Evolutionary conservation across 2,888 invertebrate species (phyloP).

Genomic region (Nemapogon koenigi): DNA sequence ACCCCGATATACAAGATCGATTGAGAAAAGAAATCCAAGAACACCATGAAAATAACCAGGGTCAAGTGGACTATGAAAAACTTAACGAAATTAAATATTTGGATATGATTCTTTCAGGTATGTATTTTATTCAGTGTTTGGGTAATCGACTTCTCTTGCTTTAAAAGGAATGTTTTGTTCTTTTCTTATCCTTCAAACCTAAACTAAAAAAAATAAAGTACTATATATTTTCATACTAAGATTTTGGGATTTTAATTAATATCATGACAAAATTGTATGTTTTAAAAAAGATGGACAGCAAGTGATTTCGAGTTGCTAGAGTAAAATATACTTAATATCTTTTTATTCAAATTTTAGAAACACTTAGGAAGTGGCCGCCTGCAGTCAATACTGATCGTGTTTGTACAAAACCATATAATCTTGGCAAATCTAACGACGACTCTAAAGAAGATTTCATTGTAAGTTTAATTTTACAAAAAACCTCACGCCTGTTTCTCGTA

Average conservation of each 20-base stretch:
- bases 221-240: too few species aligned
- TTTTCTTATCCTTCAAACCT: too few species aligned
- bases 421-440: background rate
- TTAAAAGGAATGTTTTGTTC: background rate
- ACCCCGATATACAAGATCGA: constrained; percentile 32
- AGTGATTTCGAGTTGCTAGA: too few species aligned
- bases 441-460: background rate
- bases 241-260: too few species aligned
- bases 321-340: background rate
- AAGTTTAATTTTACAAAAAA: too few species aligned
- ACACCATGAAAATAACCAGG: background rate
- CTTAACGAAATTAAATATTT: background rate
- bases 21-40: constrained; percentile 1
- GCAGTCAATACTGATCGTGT: background rate
- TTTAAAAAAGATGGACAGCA: too few species aligned
- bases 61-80: constrained; percentile 1
- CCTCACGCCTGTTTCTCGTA: too few species aligned
- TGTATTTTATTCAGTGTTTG: too few species aligned
- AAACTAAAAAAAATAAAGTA: too few species aligned
- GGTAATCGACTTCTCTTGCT: background rate
- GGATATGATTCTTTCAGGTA: background rate
- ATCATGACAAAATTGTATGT: too few species aligned
- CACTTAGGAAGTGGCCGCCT: background rate
- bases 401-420: background rate
- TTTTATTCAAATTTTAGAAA: background rate